A percentile compares a stretch with the other conserved stretches of the same genome.
Evolutionary conservation across 2,113 vertebrate species (phyloP).

Genomic region (Upupa epops): DNA sequence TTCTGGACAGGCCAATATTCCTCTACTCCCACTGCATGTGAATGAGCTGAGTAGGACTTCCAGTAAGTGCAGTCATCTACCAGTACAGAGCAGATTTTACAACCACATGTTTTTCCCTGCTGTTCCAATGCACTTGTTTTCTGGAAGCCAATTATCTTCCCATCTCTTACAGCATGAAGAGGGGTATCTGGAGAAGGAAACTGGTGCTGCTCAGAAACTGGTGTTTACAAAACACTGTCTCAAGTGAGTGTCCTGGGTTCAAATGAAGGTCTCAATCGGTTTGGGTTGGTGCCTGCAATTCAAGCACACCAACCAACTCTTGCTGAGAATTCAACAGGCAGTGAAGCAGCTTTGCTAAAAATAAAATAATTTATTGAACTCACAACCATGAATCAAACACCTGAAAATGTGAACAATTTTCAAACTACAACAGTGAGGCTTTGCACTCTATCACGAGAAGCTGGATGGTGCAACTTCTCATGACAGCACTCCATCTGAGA

Average conservation of each 20-base stretch:
- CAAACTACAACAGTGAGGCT: too few relatives aligned
- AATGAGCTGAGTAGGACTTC: neutral
- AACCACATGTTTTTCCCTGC: neutral
- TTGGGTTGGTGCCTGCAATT: too few relatives aligned
- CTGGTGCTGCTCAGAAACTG: neutral
- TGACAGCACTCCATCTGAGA: neutral
- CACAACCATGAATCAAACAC: too few relatives aligned
- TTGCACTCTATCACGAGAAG: neutral
- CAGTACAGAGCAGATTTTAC: neutral
- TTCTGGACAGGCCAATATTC: neutral
- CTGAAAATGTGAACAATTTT: too few relatives aligned
- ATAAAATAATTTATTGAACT: too few relatives aligned
- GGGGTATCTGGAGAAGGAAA: neutral
- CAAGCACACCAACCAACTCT: too few relatives aligned
- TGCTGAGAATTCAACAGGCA: too few relatives aligned
- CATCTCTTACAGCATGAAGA: neutral
- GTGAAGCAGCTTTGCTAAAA: too few relatives aligned
- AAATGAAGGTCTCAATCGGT: too few relatives aligned
- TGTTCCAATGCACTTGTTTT: neutral
- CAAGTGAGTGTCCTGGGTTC: too few relatives aligned
- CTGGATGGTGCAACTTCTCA: neutral
- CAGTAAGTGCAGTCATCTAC: neutral
- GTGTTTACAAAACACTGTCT: neutral
- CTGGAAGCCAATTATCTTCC: neutral
- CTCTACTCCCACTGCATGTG: neutral